Conservation (phyloP, 37 sponge, comb jelly and placozoan genomes). For the Amphimedon queenslandica region DNA sequence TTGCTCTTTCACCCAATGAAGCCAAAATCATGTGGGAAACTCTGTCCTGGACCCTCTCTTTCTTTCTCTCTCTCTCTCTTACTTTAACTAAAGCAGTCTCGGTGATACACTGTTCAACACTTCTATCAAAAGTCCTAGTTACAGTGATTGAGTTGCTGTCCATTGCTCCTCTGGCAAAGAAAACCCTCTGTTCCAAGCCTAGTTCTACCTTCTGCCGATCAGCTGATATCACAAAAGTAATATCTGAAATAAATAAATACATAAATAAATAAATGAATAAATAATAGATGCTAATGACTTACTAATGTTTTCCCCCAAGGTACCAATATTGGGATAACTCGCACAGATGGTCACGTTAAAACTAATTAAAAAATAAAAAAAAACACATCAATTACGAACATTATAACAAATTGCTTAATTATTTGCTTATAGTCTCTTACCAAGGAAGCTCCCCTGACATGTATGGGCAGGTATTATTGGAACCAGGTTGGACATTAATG, state of each 20-base stretch:
- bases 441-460: not conserved
- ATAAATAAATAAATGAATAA: too few relatives aligned
- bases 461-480: too few relatives aligned
- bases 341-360: conserved; percentile 26
- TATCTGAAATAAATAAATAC: not conserved
- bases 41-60: too few relatives aligned
- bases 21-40: too few relatives aligned
- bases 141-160: not conserved
- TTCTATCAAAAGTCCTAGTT: not conserved
- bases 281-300: too few relatives aligned
- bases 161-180: not conserved
- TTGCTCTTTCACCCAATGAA: too few relatives aligned
- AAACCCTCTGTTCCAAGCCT: conserved; percentile 20
- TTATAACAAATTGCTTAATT: not conserved
- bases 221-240: not conserved
- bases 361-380: conserved; percentile 2
- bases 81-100: conserved; percentile 3
- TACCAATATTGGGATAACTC: conserved; percentile 13
- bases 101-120: not conserved
- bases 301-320: too few relatives aligned
- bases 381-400: too few relatives aligned
- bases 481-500: conserved; percentile 9
- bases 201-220: conserved; percentile 6
- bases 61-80: too few relatives aligned
- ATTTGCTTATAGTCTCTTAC: not conserved